These are phyloP conservation scores for Apodemia zela DNA, from an alignment of 2,888 invertebrate species.

Conservation along the genomic window DNA sequence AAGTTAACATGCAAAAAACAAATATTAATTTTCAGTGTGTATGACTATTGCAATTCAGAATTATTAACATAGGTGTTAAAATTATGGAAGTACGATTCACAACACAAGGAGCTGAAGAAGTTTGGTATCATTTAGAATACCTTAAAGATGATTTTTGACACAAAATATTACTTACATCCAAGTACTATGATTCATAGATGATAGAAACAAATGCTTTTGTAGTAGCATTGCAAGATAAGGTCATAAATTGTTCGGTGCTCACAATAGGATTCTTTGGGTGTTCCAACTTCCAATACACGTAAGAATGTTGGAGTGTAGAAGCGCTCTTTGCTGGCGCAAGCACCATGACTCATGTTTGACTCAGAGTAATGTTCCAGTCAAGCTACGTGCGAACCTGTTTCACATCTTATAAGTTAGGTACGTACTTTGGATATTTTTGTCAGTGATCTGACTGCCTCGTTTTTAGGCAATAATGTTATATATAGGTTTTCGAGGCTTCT, in stretches of 20 bases:
- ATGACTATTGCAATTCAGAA: no score
- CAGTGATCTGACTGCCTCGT: background rate
- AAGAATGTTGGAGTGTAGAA: constrained; percentile 42
- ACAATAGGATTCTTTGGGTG: constrained; percentile 69
- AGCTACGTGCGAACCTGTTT: constrained; percentile 15
- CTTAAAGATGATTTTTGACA: background rate
- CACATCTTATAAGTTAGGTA: background rate
- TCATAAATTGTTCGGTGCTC: constrained; percentile 60
- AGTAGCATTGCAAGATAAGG: constrained; percentile 46
- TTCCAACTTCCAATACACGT: constrained; percentile 44
- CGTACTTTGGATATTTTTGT: constrained; percentile 6
- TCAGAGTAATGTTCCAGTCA: constrained; percentile 45
- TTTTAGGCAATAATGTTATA: background rate
- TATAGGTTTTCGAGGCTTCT: background rate
- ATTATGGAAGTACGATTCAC: no score
- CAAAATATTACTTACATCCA: background rate
- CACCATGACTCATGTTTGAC: constrained; percentile 64
- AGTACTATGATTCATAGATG: constrained; percentile 10
- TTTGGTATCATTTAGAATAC: background rate
- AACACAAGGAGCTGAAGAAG: no score
- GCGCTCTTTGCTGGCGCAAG: constrained; percentile 55
- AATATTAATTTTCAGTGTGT: no score
- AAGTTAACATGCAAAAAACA: no score
- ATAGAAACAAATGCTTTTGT: constrained; percentile 31
- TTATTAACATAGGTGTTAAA: no score